These are phyloP conservation scores for Sympetrum striolatum DNA, from an alignment of 2,888 invertebrate genomes.

Conservation along the genomic window DNA sequence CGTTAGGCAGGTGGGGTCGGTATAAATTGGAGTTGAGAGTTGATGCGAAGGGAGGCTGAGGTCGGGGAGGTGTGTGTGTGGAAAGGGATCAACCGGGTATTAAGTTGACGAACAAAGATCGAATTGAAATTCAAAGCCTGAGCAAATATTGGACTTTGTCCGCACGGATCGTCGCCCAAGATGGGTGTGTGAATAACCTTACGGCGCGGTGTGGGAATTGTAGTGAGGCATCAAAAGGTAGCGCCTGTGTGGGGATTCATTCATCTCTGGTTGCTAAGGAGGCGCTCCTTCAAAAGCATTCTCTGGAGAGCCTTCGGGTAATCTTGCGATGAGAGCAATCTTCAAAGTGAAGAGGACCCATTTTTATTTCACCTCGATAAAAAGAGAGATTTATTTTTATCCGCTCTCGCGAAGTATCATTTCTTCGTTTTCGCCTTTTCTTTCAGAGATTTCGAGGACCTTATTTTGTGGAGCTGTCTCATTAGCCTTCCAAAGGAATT, in stretches of 20 bases:
- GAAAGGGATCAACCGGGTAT: constrained; percentile 22
- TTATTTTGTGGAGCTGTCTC: not conserved
- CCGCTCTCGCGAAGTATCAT: not conserved
- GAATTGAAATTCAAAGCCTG: constrained; percentile 34
- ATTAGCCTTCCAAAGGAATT: not conserved
- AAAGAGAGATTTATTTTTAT: not conserved
- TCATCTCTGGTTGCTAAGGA: not conserved
- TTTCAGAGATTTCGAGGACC: not conserved
- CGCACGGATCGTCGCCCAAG: constrained; percentile 36
- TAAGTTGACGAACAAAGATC: constrained; percentile 24
- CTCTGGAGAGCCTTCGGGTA: not conserved
- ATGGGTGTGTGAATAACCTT: constrained; percentile 33
- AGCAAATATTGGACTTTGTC: constrained; percentile 41
- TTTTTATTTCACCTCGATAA: not conserved
- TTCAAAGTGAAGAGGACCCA: not conserved
- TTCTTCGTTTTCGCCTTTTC: not conserved
- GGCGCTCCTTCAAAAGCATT: not conserved
- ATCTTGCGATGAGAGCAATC: not conserved
- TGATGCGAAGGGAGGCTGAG: not conserved
- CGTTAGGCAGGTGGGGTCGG: not conserved
- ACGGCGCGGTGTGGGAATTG: not conserved
- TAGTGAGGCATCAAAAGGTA: not conserved
- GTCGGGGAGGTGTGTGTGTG: not conserved
- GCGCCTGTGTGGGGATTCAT: not conserved
- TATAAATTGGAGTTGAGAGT: not conserved